phyloP scores from a whole-genome alignment of 30 jellyfish, hydroid and myxozoan genomes.

The Sanderia malayensis region DNA sequence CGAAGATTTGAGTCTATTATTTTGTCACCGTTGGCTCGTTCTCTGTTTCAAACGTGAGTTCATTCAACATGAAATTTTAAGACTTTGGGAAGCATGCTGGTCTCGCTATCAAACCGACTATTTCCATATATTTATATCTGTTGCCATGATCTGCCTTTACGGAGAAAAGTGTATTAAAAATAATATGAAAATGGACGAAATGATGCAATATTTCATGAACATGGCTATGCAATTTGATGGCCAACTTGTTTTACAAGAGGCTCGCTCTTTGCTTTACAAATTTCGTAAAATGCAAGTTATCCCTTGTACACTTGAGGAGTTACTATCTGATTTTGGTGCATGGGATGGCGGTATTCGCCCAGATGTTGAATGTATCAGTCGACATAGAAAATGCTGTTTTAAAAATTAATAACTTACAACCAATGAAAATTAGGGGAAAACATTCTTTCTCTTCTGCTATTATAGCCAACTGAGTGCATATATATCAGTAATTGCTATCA shows the following conservation, averaged over 20 bases:
- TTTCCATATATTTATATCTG: constrained; percentile 87
- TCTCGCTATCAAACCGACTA: constrained; percentile 92
- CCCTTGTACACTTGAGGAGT: constrained; percentile 87
- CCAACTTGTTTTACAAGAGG: constrained; percentile 74
- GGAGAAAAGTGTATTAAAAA: constrained; percentile 66
- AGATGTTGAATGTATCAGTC: constrained; percentile 76
- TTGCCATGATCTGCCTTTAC: constrained; percentile 67
- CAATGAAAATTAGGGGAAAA: no score
- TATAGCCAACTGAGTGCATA: no score
- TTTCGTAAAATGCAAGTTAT: constrained; percentile 70
- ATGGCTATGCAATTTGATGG: constrained; percentile 94
- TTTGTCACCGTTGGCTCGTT: constrained; percentile 98
- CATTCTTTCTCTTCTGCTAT: no score
- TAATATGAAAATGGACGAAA: constrained; percentile 70
- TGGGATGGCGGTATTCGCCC: constrained; percentile 99
- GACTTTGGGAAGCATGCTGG: constrained; percentile 98
- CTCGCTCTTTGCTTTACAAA: constrained; percentile 69
- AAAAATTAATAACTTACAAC: no score
- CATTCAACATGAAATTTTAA: constrained; percentile 67
- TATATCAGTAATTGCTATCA: no score
- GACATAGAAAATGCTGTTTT: constrained; percentile 68
- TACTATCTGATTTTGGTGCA: constrained; percentile 73
- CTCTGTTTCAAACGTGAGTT: constrained; percentile 95
- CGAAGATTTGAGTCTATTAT: constrained; percentile 68
- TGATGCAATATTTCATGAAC: constrained; percentile 74